Conservation (phyloP, 2,113 vertebrate species). For the Arenaria interpres region DNA sequence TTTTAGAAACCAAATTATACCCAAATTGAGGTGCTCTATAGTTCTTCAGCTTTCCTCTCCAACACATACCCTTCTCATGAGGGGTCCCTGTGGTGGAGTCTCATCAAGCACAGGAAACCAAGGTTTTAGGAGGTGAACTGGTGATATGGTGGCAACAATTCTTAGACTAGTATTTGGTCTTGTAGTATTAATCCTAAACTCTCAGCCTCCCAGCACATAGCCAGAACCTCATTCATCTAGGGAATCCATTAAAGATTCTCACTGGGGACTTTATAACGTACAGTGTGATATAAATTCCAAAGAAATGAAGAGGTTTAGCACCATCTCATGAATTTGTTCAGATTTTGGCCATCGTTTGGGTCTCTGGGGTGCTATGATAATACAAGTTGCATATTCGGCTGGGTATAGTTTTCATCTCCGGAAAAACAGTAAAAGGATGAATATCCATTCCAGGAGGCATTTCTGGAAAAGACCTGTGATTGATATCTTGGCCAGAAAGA, state of each 20-base stretch:
- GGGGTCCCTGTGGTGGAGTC: neutral
- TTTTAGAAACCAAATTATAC: neutral
- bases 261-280: neutral
- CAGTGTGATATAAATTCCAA: neutral
- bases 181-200: neutral
- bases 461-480: neutral
- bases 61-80: fast-evolving
- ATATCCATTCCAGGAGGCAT: neutral
- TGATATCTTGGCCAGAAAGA: neutral
- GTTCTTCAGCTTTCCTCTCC: neutral
- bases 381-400: neutral
- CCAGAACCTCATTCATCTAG: neutral
- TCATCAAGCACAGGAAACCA: neutral
- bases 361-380: neutral
- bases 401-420: neutral
- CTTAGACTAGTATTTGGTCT: neutral
- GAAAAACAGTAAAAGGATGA: neutral
- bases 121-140: neutral
- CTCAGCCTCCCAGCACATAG: neutral
- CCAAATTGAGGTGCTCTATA: neutral
- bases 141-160: neutral
- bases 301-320: neutral
- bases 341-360: neutral
- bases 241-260: neutral
- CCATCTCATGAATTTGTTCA: neutral